A percentile compares a stretch with the other conserved stretches of the same genome.
Evolutionary conservation across 2,888 invertebrate species (phyloP).

Genomic region (Calliscelio sp.): DNA sequence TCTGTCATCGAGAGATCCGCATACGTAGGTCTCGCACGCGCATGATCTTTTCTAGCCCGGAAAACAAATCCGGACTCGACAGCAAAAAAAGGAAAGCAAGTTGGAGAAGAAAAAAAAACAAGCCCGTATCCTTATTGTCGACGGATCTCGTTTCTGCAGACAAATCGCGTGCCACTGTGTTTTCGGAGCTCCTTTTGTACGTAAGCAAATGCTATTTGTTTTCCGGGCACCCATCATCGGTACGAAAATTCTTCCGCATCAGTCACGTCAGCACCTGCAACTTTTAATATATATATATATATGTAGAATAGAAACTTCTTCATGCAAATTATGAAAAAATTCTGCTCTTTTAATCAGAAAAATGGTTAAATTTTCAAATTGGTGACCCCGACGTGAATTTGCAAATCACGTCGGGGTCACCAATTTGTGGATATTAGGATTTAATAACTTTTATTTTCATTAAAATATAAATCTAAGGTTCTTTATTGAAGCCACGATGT

Average conservation of each 20-base stretch:
- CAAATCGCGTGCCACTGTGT: slow-evolving; percentile 60
- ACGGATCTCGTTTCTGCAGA: slow-evolving; percentile 59
- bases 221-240: slow-evolving; percentile 57
- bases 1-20: slow-evolving; percentile 64
- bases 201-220: slow-evolving; percentile 66
- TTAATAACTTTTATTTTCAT: too few species aligned
- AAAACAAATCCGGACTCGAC: slow-evolving; percentile 68
- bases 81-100: slow-evolving; percentile 27
- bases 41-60: slow-evolving; percentile 57
- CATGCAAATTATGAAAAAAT: too few species aligned
- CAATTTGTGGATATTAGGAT: too few species aligned
- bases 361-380: too few species aligned
- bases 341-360: too few species aligned
- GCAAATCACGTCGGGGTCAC: too few species aligned
- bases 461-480: too few species aligned
- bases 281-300: slow-evolving; percentile 11
- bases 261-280: slow-evolving; percentile 58
- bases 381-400: too few species aligned
- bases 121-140: slow-evolving; percentile 54
- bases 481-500: too few species aligned
- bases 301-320: too few species aligned
- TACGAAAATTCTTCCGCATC: slow-evolving; percentile 41
- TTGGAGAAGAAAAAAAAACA: slow-evolving; percentile 12
- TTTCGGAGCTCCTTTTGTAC: slow-evolving; percentile 36
- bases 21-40: slow-evolving; percentile 53